Percentiles rank a stretch among this genome's conserved stretches.
Evolutionary conservation across 2,888 invertebrate species (phyloP).

Genomic region (Notodonta dromedarius): DNA sequence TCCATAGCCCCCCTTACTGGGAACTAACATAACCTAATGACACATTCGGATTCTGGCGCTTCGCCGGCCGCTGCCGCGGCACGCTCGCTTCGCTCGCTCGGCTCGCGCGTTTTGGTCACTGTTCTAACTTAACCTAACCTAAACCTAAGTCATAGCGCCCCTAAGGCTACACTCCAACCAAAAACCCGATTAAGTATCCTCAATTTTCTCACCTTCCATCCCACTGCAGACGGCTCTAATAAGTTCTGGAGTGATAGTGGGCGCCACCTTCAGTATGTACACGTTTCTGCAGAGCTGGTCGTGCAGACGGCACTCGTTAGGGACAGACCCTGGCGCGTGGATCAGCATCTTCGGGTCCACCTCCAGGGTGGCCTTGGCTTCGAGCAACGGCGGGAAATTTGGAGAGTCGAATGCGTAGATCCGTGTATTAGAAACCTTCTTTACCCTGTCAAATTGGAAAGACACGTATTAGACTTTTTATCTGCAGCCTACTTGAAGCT

Average conservation of each 20-base stretch:
- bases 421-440: conserved; percentile 90
- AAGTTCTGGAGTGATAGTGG: conserved; percentile 93
- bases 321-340: conserved; percentile 65
- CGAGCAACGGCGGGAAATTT: conserved; percentile 92
- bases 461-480: no score
- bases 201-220: conserved; percentile 79
- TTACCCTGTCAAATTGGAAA: conserved; percentile 80
- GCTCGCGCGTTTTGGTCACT: no score
- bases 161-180: no score
- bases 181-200: neutral
- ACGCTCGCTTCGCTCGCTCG: no score
- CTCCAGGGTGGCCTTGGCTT: conserved; percentile 86
- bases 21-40: no score
- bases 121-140: no score
- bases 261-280: conserved; percentile 93
- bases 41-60: no score
- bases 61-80: no score
- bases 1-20: no score
- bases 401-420: conserved; percentile 95
- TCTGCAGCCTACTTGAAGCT: no score
- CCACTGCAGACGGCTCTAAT: conserved; percentile 88
- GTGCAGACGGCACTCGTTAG: conserved; percentile 88
- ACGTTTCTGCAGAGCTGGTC: conserved; percentile 92
- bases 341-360: conserved; percentile 86
- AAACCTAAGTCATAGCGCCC: no score